phyloP scores from a whole-genome alignment of 30 jellyfish, hydroid and myxozoan genomes.

The Catostylus mosaicus region DNA sequence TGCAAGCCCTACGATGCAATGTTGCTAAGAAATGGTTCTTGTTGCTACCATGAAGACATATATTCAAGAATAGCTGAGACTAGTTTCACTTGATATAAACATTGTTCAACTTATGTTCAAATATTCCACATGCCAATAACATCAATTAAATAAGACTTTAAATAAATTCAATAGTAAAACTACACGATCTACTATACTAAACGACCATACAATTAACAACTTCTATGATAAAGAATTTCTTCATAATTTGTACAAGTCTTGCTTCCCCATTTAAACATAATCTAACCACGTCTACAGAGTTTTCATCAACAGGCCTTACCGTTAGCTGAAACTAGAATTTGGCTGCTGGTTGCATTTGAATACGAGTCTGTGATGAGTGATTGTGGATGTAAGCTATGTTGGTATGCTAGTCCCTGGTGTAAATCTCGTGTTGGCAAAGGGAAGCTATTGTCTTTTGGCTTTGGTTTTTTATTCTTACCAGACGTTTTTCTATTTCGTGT shows the following conservation, averaged over 20 bases:
- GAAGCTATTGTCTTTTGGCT: constrained; percentile 53
- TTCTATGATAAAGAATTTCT: background rate
- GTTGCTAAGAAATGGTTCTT: too few species aligned
- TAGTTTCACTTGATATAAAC: too few species aligned
- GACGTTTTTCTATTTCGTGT: constrained; percentile 96
- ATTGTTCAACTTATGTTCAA: background rate
- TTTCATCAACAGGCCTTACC: constrained; percentile 36
- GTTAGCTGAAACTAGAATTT: constrained; percentile 19
- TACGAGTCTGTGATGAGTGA: constrained; percentile 52
- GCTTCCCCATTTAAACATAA: constrained; percentile 13
- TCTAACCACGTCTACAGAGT: background rate
- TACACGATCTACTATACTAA: background rate
- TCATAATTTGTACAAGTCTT: constrained; percentile 25
- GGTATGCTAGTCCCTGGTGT: constrained; percentile 61
- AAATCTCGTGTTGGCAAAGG: constrained; percentile 51
- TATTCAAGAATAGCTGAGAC: too few species aligned
- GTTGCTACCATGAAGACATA: too few species aligned
- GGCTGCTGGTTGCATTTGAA: constrained; percentile 45
- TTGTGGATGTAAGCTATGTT: constrained; percentile 54
- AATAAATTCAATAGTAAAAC: constrained; percentile 5
- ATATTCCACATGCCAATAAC: background rate
- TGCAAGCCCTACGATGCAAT: too few species aligned
- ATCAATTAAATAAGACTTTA: background rate
- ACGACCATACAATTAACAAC: background rate
- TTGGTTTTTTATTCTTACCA: constrained; percentile 80